phyloP scores from a whole-genome alignment of 2,797 vertebrate genomes.

The Pseudochaenichthys georgianus region DNA sequence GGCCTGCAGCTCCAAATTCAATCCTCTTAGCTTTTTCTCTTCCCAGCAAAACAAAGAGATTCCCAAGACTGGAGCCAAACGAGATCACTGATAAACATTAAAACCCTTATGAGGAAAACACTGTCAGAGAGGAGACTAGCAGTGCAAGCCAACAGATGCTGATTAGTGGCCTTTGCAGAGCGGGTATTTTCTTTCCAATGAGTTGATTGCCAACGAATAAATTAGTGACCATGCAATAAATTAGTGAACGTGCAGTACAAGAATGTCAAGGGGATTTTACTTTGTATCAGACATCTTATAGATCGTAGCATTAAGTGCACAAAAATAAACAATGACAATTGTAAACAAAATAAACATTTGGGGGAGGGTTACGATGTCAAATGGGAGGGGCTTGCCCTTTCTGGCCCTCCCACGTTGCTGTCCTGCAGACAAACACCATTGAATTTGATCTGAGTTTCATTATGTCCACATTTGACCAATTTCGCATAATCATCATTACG shows the following conservation, averaged over 20 bases:
- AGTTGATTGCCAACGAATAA: constrained; percentile 48
- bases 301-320: too few species aligned
- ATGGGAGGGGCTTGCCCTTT: too few species aligned
- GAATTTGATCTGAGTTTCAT: not conserved
- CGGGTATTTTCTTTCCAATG: constrained; percentile 45
- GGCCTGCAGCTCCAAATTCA: constrained; percentile 54
- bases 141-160: constrained; percentile 52
- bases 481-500: not conserved
- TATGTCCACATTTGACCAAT: not conserved
- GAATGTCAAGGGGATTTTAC: constrained; percentile 51
- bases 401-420: too few species aligned
- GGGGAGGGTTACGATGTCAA: too few species aligned
- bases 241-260: constrained; percentile 44
- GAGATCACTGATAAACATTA: constrained; percentile 68
- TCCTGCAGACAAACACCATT: not conserved
- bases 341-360: too few species aligned
- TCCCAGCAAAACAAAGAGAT: constrained; percentile 55
- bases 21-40: constrained; percentile 67
- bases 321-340: too few species aligned
- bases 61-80: constrained; percentile 65
- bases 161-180: constrained; percentile 59
- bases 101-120: constrained; percentile 62
- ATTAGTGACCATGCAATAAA: constrained; percentile 59
- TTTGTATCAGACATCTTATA: too few species aligned
- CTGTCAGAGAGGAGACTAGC: constrained; percentile 40